Conservation (phyloP, 1,140 invertebrate genomes). For the Trinorchestia longiramus region DNA sequence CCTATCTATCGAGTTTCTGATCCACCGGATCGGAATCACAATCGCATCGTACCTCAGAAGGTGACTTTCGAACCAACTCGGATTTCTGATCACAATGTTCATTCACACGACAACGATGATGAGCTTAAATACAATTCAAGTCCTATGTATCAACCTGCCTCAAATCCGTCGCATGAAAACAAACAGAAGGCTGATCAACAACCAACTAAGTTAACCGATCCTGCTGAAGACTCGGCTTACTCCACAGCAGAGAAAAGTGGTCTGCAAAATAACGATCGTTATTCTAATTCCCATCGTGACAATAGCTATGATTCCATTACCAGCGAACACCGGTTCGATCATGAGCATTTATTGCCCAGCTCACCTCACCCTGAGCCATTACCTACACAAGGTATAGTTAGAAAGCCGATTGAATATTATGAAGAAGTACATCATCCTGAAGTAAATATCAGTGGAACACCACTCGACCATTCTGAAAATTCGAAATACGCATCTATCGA, state of each 20-base stretch:
- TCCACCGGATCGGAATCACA: neutral
- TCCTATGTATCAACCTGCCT: neutral
- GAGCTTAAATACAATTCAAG: neutral
- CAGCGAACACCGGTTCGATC: neutral
- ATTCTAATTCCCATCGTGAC: neutral
- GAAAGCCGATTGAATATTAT: neutral
- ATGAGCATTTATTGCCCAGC: neutral
- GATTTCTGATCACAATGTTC: neutral
- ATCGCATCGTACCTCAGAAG: neutral
- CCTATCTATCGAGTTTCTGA: neutral
- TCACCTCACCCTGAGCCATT: neutral
- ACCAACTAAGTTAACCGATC: neutral
- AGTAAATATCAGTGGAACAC: neutral
- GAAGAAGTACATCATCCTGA: slow-evolving; percentile 3
- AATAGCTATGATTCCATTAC: neutral
- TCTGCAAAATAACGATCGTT: neutral
- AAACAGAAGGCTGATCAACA: neutral
- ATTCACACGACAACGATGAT: neutral
- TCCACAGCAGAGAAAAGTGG: neutral
- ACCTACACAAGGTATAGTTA: neutral
- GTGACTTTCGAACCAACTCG: neutral
- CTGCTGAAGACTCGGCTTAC: neutral
- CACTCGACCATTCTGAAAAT: neutral
- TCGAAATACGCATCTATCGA: neutral
- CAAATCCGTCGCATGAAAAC: neutral